A percentile compares a stretch with the other conserved stretches of the same genome.
Evolutionary conservation across 2,113 vertebrate species (phyloP).

Genomic region (Saccopteryx leptura): DNA sequence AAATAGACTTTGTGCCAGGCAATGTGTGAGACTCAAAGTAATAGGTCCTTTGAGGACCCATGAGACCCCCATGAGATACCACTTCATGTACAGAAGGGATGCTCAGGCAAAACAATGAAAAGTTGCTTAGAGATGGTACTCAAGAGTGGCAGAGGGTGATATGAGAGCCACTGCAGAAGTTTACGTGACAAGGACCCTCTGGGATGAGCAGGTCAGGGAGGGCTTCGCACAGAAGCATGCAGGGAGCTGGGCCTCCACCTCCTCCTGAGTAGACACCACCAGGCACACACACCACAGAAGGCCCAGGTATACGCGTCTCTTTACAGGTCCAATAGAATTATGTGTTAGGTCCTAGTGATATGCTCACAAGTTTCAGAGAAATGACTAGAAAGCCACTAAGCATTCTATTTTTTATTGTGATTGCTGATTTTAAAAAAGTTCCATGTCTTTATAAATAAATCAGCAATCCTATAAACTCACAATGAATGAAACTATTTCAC

Average conservation of each 20-base stretch:
- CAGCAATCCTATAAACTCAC: neutral
- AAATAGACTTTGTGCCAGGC: neutral
- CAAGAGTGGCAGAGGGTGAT: no score
- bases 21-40: neutral
- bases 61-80: neutral
- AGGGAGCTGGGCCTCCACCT: neutral
- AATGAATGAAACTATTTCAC: constrained; percentile 4
- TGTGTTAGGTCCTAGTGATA: neutral
- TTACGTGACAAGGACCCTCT: neutral
- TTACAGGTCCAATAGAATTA: neutral
- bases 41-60: neutral
- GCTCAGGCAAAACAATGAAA: neutral
- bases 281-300: neutral
- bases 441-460: neutral
- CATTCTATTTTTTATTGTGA: constrained; percentile 9
- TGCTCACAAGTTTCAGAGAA: neutral
- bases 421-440: neutral
- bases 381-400: constrained; percentile 17
- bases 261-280: neutral
- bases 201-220: neutral
- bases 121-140: neutral
- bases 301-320: neutral
- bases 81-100: neutral
- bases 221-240: neutral
- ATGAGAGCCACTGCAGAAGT: neutral